Evolutionary conservation across 2,113 vertebrate genomes (phyloP), one percentile per base, ranked within the genome.

Genomic region (Tetraodon nigroviridis): DNA sequence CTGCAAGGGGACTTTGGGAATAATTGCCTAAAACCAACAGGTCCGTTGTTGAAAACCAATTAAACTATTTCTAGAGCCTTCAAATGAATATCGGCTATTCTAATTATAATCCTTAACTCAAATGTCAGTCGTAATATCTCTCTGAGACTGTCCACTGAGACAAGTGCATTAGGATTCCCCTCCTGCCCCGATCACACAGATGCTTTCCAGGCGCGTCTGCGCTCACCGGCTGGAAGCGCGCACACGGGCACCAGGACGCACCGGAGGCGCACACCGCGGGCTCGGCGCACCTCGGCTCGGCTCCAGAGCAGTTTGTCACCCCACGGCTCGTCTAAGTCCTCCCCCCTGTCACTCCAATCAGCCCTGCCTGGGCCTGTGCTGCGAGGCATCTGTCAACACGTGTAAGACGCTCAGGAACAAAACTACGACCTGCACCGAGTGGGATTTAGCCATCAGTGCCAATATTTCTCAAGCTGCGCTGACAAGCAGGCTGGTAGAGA

Each of bases 301-400:
- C 66, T 65, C 67, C 77, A 81, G 69, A 69, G 24, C 69, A 84
- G 76, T 55, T 82, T 69, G 71, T 67, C 69, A 69, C 69, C 55
- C 56, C 75, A 73, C 71, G 55, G 57, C 64, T 79, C 66, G 63
- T 65, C 68, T 44, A 51, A 81, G 66, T 69, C 75, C 64, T 81
- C 78, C 51, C 75, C 80, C 80, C 73, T 76, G 76, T 80, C 78
- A 71, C 80, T 66, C 55, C 44, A 12, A 69, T 64, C 86, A 52
- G 63, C 66, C 41, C 64, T 78, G 79, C 76, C 73, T 78, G 64
- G 71, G 58, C 73, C 72, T 69, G 80, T 78, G 74, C 62, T 64
- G 29, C 42, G 54, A 82, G 84, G 85, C 87, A 88, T 88, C 79
- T 88, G 86, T 90, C 85, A 83, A 78, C 79, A 83, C 64, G 72